Evolutionary conservation across 64 coral and sea anemone genomes (phyloP).

Genomic region (Pocillopora damicornis): DNA sequence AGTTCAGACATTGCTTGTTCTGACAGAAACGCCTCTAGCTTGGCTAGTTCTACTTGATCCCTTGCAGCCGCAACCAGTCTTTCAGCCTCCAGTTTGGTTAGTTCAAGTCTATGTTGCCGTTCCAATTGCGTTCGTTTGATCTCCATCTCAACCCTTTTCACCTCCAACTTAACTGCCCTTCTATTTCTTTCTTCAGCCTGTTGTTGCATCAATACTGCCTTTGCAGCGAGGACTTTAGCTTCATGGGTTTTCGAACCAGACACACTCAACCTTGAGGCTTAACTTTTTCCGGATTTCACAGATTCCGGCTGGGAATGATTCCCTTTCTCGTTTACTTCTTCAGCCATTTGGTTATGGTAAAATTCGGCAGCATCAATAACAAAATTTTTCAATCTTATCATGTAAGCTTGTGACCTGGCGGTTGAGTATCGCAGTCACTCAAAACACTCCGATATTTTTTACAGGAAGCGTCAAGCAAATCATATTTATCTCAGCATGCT

Average conservation of each 20-base stretch:
- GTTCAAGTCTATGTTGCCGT: not conserved
- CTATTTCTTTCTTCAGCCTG: conserved; percentile 3
- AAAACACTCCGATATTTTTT: conserved; percentile 1
- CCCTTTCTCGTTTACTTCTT: not conserved
- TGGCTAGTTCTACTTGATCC: conserved; percentile 24
- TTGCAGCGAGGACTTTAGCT: not conserved
- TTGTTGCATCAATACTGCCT: conserved; percentile 11
- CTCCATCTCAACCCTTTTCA: conserved; percentile 1
- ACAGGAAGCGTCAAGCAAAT: conserved; percentile 18
- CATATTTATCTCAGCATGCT: conserved; percentile 16
- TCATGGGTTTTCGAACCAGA: not conserved
- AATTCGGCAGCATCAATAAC: not conserved
- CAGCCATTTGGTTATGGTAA: conserved; percentile 3
- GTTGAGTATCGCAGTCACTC: not conserved
- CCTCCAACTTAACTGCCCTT: not conserved
- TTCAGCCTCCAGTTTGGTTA: conserved; percentile 13
- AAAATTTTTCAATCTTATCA: not conserved
- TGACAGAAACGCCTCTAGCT: not conserved
- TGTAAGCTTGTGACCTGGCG: not conserved
- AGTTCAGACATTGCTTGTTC: conserved; percentile 13
- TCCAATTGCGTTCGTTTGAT: conserved; percentile 1
- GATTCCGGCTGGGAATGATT: not conserved
- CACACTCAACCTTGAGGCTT: not conserved
- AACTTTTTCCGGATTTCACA: not conserved
- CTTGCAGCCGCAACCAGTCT: conserved; percentile 14